These are phyloP conservation scores for Saxidomus purpurata DNA, from an alignment of 1,140 invertebrate species.

Conservation along the genomic window DNA sequence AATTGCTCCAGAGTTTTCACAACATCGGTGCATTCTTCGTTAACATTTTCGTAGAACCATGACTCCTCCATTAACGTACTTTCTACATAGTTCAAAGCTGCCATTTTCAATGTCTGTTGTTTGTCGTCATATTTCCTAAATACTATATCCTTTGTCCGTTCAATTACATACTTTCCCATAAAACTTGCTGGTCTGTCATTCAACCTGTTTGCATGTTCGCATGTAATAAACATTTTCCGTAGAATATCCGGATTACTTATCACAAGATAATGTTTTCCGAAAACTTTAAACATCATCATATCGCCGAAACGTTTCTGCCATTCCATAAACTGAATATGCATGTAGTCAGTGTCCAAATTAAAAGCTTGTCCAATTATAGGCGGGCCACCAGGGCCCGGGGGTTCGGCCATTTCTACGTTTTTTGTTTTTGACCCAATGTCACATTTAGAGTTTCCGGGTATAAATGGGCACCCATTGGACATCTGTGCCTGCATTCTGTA, in stretches of 20 bases:
- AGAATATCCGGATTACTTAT: constrained; percentile 63
- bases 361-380: constrained; percentile 60
- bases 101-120: constrained; percentile 53
- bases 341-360: constrained; percentile 47
- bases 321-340: constrained; percentile 62
- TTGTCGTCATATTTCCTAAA: constrained; percentile 61
- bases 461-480: neutral
- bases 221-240: constrained; percentile 49
- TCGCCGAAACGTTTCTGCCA: constrained; percentile 61
- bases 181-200: constrained; percentile 60
- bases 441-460: neutral
- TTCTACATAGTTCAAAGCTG: constrained; percentile 45
- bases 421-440: neutral
- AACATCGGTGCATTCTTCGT: constrained; percentile 1
- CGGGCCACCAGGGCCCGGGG: constrained; percentile 48
- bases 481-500: neutral
- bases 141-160: constrained; percentile 49
- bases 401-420: neutral
- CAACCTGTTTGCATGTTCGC: constrained; percentile 20
- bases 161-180: constrained; percentile 58
- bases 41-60: constrained; percentile 46
- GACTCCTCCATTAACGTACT: constrained; percentile 32
- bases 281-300: constrained; percentile 59
- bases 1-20: neutral
- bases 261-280: constrained; percentile 50